Base-by-base conservation (phyloP, 2,888 invertebrate genomes). In the Himalopsyche kuldschensis region DNA sequence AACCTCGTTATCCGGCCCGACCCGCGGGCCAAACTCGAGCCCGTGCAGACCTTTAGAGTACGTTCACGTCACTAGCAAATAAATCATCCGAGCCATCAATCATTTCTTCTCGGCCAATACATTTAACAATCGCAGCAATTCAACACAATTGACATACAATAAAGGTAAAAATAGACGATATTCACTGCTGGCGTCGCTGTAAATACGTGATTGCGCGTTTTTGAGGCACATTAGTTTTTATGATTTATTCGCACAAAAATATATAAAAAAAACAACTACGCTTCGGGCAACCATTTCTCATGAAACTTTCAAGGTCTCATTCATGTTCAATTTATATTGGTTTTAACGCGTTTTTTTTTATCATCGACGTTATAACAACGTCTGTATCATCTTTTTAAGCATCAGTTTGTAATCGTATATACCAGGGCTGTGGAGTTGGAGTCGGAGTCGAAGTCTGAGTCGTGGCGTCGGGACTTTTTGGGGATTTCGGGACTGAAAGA, bases 91-190 rank as follows among this genome's bases (percentile, higher is more conserved):
- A 32, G 31, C 32, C 79, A 82, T 82, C 82, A 82, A 82, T 82
- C 82, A 82, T 75, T 75, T 35, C 30, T 77, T 47, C 81, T 79
- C 69, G 63, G 69, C 78, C 82, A 82, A 78, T 63, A 63, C 78
- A 82, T 78, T 78, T 78, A 78, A 82, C 78, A 75, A 82, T 79
- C 79, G 79, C 79, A 82, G 79, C 82, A 82, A 82, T 82, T 78
- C 82, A 46, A 79, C 75, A 63, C 75, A 82, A 82, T 79, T 82
- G 82, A 82, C 82, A 82, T 79, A 75, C 47, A 79, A 82, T 82
- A 82, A 82, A 82, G 75, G 79, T 79, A 75, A 69, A 69, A 69
- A 69, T 30, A 78, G 69, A 15, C 30, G 20, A 27, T 27, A 30
- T 69, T 8, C 24, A 63, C 27, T 30, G 15, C 69, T 11, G 27